Evolutionary conservation across 2,113 vertebrate species (phyloP).

Genomic region (Paraplagusia blochii): DNA sequence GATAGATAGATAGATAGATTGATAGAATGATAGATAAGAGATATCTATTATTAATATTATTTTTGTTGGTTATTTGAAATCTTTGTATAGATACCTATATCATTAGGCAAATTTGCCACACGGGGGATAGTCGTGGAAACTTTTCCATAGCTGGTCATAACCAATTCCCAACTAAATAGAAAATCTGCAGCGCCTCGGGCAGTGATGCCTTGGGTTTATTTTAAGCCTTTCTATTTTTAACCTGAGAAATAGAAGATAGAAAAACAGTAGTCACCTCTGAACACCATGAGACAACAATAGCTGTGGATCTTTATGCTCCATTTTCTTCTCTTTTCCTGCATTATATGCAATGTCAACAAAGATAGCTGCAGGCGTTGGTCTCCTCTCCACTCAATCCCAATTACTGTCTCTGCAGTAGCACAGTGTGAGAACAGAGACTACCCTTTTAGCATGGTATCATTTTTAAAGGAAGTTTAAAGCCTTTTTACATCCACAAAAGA

Average conservation of each 20-base stretch:
- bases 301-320: too few relatives aligned
- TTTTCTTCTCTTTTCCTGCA: slow-evolving; percentile 2
- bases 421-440: slow-evolving; percentile 21
- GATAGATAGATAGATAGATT: too few relatives aligned
- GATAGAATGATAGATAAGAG: too few relatives aligned
- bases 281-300: slow-evolving; percentile 13
- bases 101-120: not conserved
- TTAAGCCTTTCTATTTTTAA: not conserved
- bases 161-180: slow-evolving; percentile 7
- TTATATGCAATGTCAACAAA: slow-evolving; percentile 12
- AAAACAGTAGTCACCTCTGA: not conserved
- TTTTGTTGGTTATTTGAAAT: not conserved
- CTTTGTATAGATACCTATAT: slow-evolving; percentile 1
- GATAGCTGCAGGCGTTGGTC: slow-evolving; percentile 18
- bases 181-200: slow-evolving; percentile 2
- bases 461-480: slow-evolving; percentile 6
- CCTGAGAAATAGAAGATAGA: not conserved
- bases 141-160: slow-evolving; percentile 9
- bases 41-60: not conserved
- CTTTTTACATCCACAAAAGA: slow-evolving; percentile 7
- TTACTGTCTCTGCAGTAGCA: not conserved
- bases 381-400: not conserved
- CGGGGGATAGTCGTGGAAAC: not conserved
- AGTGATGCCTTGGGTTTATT: not conserved
- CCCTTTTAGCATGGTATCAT: slow-evolving; percentile 16